These are phyloP conservation scores for Palaemon carinicauda DNA, from an alignment of 1,140 invertebrate species.

Conservation along the genomic window DNA sequence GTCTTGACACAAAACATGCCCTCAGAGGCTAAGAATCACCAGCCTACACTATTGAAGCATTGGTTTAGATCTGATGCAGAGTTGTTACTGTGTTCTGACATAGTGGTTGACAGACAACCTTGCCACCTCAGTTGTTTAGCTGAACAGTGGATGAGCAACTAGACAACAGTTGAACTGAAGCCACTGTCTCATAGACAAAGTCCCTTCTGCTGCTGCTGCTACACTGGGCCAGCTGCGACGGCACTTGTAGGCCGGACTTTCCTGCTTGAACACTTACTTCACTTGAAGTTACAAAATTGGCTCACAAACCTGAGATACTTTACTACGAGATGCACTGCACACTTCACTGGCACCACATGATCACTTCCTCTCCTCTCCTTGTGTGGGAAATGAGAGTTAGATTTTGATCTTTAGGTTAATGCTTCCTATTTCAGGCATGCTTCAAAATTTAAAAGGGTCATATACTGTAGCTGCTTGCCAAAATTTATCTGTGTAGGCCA, in stretches of 20 bases:
- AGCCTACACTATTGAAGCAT: slow-evolving; percentile 33
- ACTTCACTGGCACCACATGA: slow-evolving; percentile 26
- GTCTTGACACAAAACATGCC: slow-evolving; percentile 1
- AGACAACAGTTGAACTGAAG: background rate
- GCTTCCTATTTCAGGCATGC: slow-evolving; percentile 10
- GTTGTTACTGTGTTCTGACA: slow-evolving; percentile 35
- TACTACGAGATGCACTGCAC: slow-evolving; percentile 33
- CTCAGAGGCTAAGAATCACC: slow-evolving; percentile 24
- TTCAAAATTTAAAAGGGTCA: slow-evolving; percentile 15
- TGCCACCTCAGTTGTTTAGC: background rate
- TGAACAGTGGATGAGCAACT: background rate
- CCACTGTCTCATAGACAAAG: too few species aligned
- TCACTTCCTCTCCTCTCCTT: background rate
- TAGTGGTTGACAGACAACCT: slow-evolving; percentile 10
- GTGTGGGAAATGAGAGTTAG: background rate
- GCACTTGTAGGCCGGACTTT: slow-evolving; percentile 6
- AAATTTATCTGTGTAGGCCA: slow-evolving; percentile 31
- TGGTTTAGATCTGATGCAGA: slow-evolving; percentile 30
- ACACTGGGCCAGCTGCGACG: slow-evolving; percentile 4
- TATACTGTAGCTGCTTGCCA: slow-evolving; percentile 9
- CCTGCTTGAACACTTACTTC: slow-evolving; percentile 29
- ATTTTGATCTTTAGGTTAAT: background rate
- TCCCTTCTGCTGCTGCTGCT: background rate
- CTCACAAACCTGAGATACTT: slow-evolving; percentile 40
- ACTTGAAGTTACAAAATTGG: slow-evolving; percentile 9